Base-by-base conservation (phyloP, 2,113 vertebrate species). In the Antigone vipio region DNA sequence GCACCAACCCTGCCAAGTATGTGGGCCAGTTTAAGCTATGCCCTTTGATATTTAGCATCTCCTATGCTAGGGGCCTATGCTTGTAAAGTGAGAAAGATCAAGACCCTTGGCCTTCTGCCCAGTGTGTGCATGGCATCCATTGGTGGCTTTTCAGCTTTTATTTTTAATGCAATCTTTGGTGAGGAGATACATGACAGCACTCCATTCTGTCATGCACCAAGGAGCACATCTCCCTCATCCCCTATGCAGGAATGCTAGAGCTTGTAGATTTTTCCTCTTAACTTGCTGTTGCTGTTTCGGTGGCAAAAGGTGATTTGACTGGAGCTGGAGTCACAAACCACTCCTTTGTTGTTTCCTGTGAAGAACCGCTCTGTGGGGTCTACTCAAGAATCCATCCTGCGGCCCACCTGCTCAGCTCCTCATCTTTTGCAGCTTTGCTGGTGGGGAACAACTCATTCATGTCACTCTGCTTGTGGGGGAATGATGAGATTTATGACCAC, bases 31-130 rank as follows among this genome's bases (percentile, higher is more conserved):
- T 60, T 24, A 81, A 87, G 63, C 49, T 6, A 3, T 85, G 80
- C 89, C 56, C 92, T 95, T 74, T 92, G 83, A 78, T 66, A 88
- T 92, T 85, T 78, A 74, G 34, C 49, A 44, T 73, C 81, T 68
- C 84, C 44, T 38, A 3, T 63, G 63, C 55, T 22, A 35, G 44
- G 50, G 68, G 24, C 35, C 42, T 47, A 0, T 38, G n/a, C 64
- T 44, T 60, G 94, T 81, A 77, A 95, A 78, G 47, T 45, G 72
- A 93, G 73, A 91, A 76, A 76, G 67, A 78, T 73, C 49, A 66
- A 44, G 68, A 67, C 50, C 35, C 52, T 45, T 66, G 92, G 94
- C 38, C 76, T 27, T 40, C 63, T 83, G 85, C 76, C 72, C 80
- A 73, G 49, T 50, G 14, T 50, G 62, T 44, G 20, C 17, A 4